These are phyloP conservation scores for Heliornis fulica DNA, from an alignment of 2,113 vertebrate genomes.

Conservation along the genomic window DNA sequence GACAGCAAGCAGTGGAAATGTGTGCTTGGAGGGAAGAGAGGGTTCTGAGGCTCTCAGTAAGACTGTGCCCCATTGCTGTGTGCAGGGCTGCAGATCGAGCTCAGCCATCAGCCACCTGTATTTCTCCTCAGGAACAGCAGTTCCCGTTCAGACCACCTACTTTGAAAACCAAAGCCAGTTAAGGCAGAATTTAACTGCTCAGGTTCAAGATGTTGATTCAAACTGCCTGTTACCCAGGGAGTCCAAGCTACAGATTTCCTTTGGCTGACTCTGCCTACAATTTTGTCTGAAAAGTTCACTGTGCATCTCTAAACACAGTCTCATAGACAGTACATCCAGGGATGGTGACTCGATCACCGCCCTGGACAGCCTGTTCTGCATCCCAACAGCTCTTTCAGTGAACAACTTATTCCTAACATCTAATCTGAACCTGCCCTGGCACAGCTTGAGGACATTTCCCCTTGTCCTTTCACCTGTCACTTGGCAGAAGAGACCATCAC, in stretches of 20 bases:
- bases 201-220: background rate
- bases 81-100: fast-evolving
- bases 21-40: background rate
- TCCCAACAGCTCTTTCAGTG: too few species aligned
- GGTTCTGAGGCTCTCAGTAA: background rate
- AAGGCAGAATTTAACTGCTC: background rate
- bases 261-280: background rate
- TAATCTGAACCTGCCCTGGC: too few species aligned
- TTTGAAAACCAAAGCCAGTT: conserved; percentile 17
- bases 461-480: too few species aligned
- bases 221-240: background rate
- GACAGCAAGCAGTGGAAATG: background rate
- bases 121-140: background rate
- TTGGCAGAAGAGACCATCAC: too few species aligned
- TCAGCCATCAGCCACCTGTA: conserved; percentile 39
- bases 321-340: too few species aligned
- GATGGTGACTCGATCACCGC: too few species aligned
- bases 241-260: background rate
- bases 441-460: too few species aligned
- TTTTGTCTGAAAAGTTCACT: background rate
- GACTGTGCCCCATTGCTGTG: background rate
- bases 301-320: background rate
- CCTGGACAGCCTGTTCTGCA: too few species aligned
- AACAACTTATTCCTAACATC: too few species aligned
- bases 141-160: conserved; percentile 56